Base-by-base conservation (phyloP, 2,888 invertebrate species). In the Lasioglossum marginatum region DNA sequence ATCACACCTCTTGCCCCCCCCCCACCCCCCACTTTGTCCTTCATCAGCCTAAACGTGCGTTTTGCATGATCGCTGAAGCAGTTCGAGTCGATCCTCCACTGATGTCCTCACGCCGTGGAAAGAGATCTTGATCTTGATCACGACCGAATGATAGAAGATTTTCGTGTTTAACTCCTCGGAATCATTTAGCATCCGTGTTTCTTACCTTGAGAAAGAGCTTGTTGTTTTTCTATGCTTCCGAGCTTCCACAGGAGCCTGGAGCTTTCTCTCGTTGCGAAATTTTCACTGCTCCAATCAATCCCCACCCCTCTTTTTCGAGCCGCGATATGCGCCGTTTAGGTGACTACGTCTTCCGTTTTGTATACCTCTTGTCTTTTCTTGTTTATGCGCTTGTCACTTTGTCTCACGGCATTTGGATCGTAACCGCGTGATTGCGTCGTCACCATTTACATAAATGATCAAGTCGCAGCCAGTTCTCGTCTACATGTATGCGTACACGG, bases 371-470 rank as follows among this genome's bases (percentile, higher is more conserved):
- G 74, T 80, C 82, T 68, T 68, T 83, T 88, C 87, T 87, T 81
- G 80, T 88, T 90, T 87, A 81, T 88, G 85, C 87, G 88, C 89
- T 90, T 89, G 66, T 10, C 77, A 84, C 81, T 80, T 79, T 79
- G 66, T 68, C 78, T 75, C 90, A 88, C 87, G 82, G 73, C 81
- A 77, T 77, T 71, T 79, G 70, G 80, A 77, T 88, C 82, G 88
- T 78, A 68, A 37, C 34, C 87, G 82, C 71, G 78, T 88, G 74
- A 83, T 68, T 68, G 89, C 87, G 90, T 89, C 80, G 37, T 68
- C 66, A 37, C 66, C 34, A 37, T 68, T 68, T 37, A 77, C 66
- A 81, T 84, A 88, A 79, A 87, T 77, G 82, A 84, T 81, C 81
- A 86, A 81, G 77, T 81, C 80, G 81, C 81, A 77, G 68, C 78